Evolutionary conservation across 23 tunicate species (phyloP).

Genomic region (Halocynthia aurantium): DNA sequence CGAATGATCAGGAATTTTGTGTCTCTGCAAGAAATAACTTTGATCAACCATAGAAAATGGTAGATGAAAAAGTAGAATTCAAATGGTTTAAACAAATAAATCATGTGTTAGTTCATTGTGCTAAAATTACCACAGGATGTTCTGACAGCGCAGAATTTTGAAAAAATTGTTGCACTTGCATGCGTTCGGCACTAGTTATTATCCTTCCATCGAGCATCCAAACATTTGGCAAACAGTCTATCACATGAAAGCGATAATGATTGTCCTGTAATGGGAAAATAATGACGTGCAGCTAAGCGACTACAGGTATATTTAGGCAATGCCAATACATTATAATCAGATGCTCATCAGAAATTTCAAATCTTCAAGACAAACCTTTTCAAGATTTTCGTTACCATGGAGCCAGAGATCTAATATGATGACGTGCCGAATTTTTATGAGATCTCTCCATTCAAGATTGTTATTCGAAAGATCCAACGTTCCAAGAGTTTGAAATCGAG

Average conservation of each 20-base stretch:
- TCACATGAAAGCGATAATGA: slow-evolving; percentile 76
- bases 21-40: slow-evolving; percentile 39
- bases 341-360: not conserved
- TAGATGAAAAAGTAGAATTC: too few species aligned
- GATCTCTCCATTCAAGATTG: slow-evolving; percentile 51
- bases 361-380: slow-evolving; percentile 29
- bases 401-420: slow-evolving; percentile 49
- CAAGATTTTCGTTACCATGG: slow-evolving; percentile 48
- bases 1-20: slow-evolving; percentile 41
- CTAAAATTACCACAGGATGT: slow-evolving; percentile 66
- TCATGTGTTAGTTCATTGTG: not conserved
- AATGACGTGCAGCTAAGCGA: not conserved
- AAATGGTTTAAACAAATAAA: not conserved
- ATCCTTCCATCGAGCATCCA: slow-evolving; percentile 94
- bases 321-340: not conserved
- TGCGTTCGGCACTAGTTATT: slow-evolving; percentile 65
- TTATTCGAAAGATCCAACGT: slow-evolving; percentile 73
- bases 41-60: too few species aligned
- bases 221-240: slow-evolving; percentile 84
- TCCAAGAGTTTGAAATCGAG: slow-evolving; percentile 64
- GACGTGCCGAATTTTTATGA: slow-evolving; percentile 36
- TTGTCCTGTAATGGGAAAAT: slow-evolving; percentile 40
- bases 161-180: slow-evolving; percentile 78
- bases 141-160: slow-evolving; percentile 78
- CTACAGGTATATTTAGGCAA: not conserved